These are phyloP conservation scores for Ichneumoninae sp. DNA, from an alignment of 2,888 invertebrate genomes.

Conservation along the genomic window DNA sequence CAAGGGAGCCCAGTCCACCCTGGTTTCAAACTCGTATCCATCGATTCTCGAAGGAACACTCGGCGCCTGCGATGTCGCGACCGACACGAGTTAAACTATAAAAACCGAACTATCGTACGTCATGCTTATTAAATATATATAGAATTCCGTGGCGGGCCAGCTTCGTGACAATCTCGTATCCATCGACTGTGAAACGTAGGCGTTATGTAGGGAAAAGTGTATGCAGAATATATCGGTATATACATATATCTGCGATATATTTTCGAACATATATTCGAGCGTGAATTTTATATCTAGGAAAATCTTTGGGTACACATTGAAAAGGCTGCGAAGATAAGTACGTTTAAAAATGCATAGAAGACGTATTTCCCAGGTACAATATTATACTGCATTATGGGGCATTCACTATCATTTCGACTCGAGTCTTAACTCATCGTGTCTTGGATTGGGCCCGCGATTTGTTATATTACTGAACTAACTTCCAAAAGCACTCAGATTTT, in stretches of 20 bases:
- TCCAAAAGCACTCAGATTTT: too few species aligned
- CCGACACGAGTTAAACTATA: neutral
- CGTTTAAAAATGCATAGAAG: neutral
- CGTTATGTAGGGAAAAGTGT: neutral
- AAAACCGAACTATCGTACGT: neutral
- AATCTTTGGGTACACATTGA: neutral
- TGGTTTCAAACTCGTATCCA: neutral
- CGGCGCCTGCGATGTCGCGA: neutral
- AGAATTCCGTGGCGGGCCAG: neutral
- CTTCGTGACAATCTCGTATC: neutral
- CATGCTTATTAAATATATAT: neutral
- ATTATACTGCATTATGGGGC: neutral
- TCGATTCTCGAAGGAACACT: neutral
- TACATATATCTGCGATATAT: too few species aligned
- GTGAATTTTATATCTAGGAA: neutral
- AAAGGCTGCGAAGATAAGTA: neutral
- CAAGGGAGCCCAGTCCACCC: constrained; percentile 4
- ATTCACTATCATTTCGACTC: too few species aligned
- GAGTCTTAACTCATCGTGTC: too few species aligned
- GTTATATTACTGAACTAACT: too few species aligned
- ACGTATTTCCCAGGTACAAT: neutral
- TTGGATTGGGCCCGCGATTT: too few species aligned
- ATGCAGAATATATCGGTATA: neutral
- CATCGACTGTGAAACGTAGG: neutral
- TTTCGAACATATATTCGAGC: neutral